Percentiles rank a stretch among this genome's conserved stretches.
phyloP scores from a whole-genome alignment of 2,113 vertebrate species.

The Machaerirhynchus nigripectus region DNA sequence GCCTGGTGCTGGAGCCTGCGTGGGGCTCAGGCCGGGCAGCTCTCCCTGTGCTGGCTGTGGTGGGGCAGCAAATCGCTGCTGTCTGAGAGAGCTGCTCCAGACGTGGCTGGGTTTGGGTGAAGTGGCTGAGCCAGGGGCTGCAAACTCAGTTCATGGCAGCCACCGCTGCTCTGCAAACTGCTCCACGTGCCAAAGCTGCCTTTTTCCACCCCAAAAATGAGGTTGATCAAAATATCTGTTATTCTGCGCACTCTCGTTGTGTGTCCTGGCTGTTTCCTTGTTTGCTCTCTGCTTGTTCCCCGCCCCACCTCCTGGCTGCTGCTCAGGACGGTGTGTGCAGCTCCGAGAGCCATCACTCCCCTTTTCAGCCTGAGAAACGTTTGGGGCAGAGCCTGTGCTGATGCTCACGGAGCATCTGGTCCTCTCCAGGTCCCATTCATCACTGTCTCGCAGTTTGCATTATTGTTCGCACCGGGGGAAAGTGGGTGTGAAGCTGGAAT shows the following conservation, averaged over 20 bases:
- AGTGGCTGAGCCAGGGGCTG: rapidly evolving
- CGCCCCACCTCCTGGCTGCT: background rate
- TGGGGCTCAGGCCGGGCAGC: rapidly evolving
- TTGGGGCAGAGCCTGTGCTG: background rate
- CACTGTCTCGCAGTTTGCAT: slow-evolving; percentile 43
- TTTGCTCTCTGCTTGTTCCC: background rate
- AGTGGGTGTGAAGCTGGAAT: slow-evolving; percentile 62
- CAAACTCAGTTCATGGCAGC: rapidly evolving
- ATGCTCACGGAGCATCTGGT: slow-evolving; percentile 39
- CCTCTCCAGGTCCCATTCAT: slow-evolving; percentile 53
- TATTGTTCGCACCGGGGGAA: slow-evolving; percentile 31
- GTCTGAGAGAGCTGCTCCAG: background rate
- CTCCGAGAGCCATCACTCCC: background rate
- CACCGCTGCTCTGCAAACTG: background rate
- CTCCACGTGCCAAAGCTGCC: rapidly evolving
- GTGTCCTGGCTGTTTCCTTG: background rate
- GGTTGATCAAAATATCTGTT: background rate
- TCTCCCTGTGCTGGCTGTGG: background rate
- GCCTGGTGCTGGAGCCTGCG: background rate
- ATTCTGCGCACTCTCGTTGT: rapidly evolving
- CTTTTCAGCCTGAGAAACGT: background rate
- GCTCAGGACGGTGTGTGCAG: background rate
- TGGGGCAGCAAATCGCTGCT: background rate
- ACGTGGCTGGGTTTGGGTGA: rapidly evolving
- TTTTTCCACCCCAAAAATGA: background rate